Evolutionary conservation across 2,797 vertebrate genomes (phyloP).

Genomic region (Mormyrops attenuatus): DNA sequence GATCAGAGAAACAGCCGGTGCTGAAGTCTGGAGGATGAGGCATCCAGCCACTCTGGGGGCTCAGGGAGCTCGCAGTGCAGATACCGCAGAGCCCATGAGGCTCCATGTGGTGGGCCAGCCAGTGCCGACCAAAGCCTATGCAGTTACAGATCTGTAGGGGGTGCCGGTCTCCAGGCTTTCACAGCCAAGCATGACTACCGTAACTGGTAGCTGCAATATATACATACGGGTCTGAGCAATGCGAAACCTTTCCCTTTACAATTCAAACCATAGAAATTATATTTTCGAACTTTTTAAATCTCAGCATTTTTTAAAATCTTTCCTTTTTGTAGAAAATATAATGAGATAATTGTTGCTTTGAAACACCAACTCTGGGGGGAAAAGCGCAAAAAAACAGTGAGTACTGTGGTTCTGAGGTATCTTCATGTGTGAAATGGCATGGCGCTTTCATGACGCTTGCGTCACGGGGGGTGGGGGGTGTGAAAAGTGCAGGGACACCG

Average conservation of each 20-base stretch:
- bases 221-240: neutral
- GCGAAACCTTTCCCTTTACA: neutral
- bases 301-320: neutral
- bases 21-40: neutral
- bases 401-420: constrained; percentile 23
- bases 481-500: constrained; percentile 15
- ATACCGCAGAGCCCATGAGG: neutral
- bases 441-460: constrained; percentile 17
- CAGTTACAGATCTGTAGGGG: neutral
- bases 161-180: neutral
- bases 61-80: neutral
- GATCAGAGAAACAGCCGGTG: neutral
- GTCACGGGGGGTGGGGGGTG: neutral
- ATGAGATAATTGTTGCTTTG: neutral
- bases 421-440: constrained; percentile 24
- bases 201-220: neutral
- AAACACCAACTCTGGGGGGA: neutral
- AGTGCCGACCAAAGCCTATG: neutral
- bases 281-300: neutral
- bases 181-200: neutral
- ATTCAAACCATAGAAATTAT: constrained; percentile 2
- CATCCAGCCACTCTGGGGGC: neutral
- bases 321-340: constrained; percentile 10
- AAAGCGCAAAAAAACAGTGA: constrained; percentile 11
- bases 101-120: neutral